These are phyloP conservation scores for Danio rerio DNA, from an alignment of 2,113 vertebrate genomes.

Conservation along the genomic window DNA sequence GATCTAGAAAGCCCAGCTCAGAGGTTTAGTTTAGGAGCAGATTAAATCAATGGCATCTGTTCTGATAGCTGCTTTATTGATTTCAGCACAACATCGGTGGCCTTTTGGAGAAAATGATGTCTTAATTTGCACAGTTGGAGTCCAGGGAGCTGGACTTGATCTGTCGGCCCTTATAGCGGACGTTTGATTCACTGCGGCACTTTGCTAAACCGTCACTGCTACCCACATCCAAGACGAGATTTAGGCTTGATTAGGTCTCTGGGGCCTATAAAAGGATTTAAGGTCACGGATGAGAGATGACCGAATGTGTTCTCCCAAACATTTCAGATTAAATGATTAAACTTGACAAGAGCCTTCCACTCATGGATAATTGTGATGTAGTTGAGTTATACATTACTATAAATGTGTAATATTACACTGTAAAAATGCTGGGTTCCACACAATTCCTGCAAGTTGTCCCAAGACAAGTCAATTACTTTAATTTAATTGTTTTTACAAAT, in stretches of 20 bases:
- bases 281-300: constrained; percentile 26
- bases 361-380: too few species aligned
- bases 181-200: constrained; percentile 2
- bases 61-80: constrained; percentile 27
- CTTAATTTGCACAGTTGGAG: constrained; percentile 23
- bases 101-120: constrained; percentile 23
- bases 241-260: constrained; percentile 31
- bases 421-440: too few species aligned
- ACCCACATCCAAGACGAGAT: not conserved
- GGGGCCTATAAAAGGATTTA: constrained; percentile 13
- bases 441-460: too few species aligned
- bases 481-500: too few species aligned
- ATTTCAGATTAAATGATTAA: constrained; percentile 1
- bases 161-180: not conserved
- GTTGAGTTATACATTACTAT: too few species aligned
- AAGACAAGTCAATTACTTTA: too few species aligned
- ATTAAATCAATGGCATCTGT: constrained; percentile 28
- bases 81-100: constrained; percentile 1
- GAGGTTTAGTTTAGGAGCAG: constrained; percentile 8
- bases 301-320: not conserved
- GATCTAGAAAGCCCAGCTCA: not conserved
- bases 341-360: not conserved
- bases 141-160: not conserved
- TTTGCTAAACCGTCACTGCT: not conserved
- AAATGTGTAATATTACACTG: too few species aligned